Conservation (phyloP, 2,113 vertebrate genomes). For the Mustela lutreola region DNA sequence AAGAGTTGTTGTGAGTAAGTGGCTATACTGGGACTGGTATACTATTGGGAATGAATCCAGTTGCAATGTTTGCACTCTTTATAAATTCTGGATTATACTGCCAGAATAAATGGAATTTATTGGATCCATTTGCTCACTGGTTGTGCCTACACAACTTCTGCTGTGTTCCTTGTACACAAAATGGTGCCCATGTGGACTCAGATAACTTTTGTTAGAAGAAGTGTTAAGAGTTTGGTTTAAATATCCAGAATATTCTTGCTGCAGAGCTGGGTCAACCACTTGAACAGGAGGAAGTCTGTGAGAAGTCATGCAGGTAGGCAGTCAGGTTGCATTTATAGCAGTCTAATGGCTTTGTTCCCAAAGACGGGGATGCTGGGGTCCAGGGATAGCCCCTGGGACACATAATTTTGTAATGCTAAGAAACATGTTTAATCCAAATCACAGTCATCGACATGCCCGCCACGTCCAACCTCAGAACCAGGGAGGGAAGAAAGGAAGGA, state of each 20-base stretch:
- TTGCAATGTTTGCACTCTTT: neutral
- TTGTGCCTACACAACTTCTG: neutral
- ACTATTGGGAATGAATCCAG: neutral
- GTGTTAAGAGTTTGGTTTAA: slow-evolving; percentile 34
- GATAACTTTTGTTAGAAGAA: neutral
- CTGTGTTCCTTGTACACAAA: neutral
- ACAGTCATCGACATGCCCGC: neutral
- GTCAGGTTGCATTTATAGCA: neutral
- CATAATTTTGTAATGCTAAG: neutral
- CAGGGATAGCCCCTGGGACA: neutral
- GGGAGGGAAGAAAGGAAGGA: neutral
- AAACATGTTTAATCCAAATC: slow-evolving; percentile 21
- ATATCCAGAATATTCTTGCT: neutral
- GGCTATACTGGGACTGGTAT: neutral
- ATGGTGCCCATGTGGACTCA: neutral
- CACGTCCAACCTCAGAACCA: neutral
- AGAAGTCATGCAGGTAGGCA: neutral
- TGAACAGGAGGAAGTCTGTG: neutral
- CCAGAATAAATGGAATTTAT: neutral
- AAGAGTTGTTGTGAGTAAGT: neutral
- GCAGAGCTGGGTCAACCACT: neutral
- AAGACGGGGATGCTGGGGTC: neutral
- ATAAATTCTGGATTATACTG: neutral
- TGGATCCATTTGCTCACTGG: neutral
- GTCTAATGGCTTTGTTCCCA: neutral